These are phyloP conservation scores for Platyscapa corneri DNA, from an alignment of 1,140 invertebrate genomes.

Conservation along the genomic window DNA sequence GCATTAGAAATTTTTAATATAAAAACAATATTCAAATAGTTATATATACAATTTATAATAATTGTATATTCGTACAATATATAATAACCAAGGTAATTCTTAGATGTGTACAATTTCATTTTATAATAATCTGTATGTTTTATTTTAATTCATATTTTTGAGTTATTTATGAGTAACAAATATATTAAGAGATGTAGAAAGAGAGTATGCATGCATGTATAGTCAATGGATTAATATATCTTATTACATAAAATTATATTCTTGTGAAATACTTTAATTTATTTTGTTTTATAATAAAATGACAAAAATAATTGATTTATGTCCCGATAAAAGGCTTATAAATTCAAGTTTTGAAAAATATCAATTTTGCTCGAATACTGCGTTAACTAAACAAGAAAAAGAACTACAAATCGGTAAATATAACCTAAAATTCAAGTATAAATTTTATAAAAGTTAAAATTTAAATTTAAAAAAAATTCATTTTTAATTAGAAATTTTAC, in stretches of 20 bases:
- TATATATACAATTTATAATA: constrained; percentile 34
- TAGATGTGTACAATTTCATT: constrained; percentile 40
- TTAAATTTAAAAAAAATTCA: background rate
- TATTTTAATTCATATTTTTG: no score
- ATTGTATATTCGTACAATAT: constrained; percentile 29
- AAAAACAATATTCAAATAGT: background rate
- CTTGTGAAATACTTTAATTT: constrained; percentile 15
- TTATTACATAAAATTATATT: constrained; percentile 43
- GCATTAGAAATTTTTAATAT: no score
- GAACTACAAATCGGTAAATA: constrained; percentile 60
- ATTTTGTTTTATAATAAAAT: constrained; percentile 55
- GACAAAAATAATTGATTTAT: constrained; percentile 68
- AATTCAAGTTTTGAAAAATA: constrained; percentile 70
- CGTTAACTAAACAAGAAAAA: constrained; percentile 58
- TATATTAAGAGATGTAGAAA: no score
- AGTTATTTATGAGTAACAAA: no score
- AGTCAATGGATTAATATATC: no score
- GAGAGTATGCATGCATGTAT: no score
- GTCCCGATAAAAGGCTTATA: constrained; percentile 61
- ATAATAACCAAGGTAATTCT: constrained; percentile 41
- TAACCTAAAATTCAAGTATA: constrained; percentile 26
- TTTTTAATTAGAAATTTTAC: constrained; percentile 62
- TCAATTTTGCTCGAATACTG: constrained; percentile 63
- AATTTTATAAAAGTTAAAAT: background rate
- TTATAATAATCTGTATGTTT: constrained; percentile 39